A percentile compares a stretch with the other conserved stretches of the same genome.
Conservation (phyloP, 2,113 vertebrate genomes). For the Onychorhynchus coronatus region DNA sequence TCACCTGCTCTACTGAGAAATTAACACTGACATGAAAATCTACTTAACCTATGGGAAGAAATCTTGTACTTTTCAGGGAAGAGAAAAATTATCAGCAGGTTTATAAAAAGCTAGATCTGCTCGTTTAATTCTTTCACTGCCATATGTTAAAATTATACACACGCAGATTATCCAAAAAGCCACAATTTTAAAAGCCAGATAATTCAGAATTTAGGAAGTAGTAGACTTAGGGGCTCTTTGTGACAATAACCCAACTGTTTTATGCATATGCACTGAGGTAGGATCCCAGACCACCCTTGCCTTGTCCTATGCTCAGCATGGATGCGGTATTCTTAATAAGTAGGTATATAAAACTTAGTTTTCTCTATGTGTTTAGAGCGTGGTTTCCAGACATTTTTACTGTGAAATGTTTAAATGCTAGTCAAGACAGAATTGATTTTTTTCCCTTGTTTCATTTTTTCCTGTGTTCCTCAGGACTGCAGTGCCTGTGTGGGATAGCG, state of each 20-base stretch:
- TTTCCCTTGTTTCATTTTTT: neutral
- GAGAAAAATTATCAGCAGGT: neutral
- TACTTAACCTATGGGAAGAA: neutral
- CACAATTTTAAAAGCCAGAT: neutral
- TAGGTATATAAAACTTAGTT: neutral
- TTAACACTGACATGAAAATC: neutral
- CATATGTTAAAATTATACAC: neutral
- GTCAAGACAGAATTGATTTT: neutral
- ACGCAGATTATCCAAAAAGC: neutral
- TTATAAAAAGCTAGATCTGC: neutral
- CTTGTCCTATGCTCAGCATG: neutral
- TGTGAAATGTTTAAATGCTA: neutral
- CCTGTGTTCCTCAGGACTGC: neutral
- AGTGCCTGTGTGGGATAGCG: neutral
- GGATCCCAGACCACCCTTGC: neutral
- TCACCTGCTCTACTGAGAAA: neutral
- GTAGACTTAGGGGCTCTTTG: neutral
- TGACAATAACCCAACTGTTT: neutral
- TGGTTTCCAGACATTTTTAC: neutral
- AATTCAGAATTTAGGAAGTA: neutral
- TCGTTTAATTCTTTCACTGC: neutral
- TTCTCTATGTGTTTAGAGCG: neutral
- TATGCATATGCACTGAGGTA: neutral
- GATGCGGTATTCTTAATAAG: neutral
- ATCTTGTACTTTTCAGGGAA: neutral